phyloP scores from a whole-genome alignment of 2,888 invertebrate genomes.

The Uropetala carovei region DNA sequence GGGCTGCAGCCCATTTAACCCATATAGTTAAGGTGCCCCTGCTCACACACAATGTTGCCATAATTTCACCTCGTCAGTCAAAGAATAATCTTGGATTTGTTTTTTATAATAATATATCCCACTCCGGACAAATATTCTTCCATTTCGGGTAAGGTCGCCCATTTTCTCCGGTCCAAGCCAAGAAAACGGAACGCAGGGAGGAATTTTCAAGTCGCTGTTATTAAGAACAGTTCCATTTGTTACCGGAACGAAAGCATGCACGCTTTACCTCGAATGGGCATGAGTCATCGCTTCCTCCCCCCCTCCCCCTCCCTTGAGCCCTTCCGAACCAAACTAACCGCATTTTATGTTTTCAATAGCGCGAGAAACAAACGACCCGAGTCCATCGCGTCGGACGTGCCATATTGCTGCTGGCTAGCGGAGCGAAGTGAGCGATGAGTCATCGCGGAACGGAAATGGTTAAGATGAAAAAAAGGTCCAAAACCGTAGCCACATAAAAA shows the following conservation, averaged over 20 bases:
- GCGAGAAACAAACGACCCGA: not conserved
- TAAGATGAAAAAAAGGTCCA: not conserved
- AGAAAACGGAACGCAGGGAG: not conserved
- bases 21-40: too few relatives aligned
- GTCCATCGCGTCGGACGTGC: not conserved
- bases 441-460: not conserved
- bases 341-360: slow-evolving; percentile 16
- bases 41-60: too few relatives aligned
- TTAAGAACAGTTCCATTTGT: not conserved
- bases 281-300: not conserved
- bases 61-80: too few relatives aligned
- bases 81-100: too few relatives aligned
- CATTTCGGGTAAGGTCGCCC: too few relatives aligned
- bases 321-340: not conserved
- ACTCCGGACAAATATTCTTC: too few relatives aligned
- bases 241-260: not conserved
- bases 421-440: not conserved
- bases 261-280: not conserved
- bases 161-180: too few relatives aligned
- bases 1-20: too few relatives aligned
- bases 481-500: not conserved
- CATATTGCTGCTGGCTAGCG: not conserved
- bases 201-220: not conserved
- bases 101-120: too few relatives aligned
- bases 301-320: not conserved